Conservation (phyloP, 2,888 invertebrate species). For the Papilio demoleus region DNA sequence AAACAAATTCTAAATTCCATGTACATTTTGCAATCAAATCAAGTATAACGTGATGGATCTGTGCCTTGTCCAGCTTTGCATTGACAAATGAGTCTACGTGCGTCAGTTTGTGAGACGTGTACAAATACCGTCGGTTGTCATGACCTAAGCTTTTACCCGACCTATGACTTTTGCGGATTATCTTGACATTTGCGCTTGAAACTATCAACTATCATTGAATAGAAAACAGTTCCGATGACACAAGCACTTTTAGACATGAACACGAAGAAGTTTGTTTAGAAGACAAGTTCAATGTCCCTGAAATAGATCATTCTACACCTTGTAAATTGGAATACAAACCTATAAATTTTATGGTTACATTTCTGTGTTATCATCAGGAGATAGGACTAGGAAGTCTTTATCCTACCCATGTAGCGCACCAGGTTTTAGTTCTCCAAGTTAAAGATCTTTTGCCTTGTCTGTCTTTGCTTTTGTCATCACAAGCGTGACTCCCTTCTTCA, state of each 20-base stretch:
- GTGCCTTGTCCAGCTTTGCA: slow-evolving; percentile 32
- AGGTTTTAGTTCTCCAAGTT: no score
- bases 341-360: no score
- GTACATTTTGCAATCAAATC: background rate
- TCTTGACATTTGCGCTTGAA: slow-evolving; percentile 2
- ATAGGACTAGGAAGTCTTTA: no score
- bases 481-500: no score
- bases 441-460: no score
- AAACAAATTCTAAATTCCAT: background rate
- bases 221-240: background rate
- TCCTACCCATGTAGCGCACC: no score
- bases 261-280: background rate
- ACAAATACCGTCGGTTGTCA: slow-evolving; percentile 45
- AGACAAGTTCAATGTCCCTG: no score
- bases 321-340: no score
- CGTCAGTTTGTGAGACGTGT: slow-evolving; percentile 51
- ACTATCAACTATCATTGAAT: background rate
- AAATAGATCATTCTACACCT: no score
- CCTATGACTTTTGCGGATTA: slow-evolving; percentile 10
- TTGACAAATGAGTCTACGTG: slow-evolving; percentile 45
- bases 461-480: no score
- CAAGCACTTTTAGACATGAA: background rate
- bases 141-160: background rate
- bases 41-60: slow-evolving; percentile 11
- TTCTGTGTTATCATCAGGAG: no score